Evolutionary conservation across 1,140 invertebrate species (phyloP).

Genomic region (Drosophila oshimai): DNA sequence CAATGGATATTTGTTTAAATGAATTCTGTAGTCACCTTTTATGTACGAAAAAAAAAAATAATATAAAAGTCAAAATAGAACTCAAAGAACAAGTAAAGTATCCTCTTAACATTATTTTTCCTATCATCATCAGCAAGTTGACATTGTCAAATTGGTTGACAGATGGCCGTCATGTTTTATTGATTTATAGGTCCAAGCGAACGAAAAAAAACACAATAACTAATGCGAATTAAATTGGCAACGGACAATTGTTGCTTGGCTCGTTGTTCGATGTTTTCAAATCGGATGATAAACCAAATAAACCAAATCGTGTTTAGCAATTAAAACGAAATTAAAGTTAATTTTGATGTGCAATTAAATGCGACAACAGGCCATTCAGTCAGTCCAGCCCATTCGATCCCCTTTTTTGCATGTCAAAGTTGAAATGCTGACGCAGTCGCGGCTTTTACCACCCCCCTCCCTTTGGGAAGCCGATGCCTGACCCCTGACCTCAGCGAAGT

Average conservation of each 20-base stretch:
- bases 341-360: conserved; percentile 75
- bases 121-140: no score
- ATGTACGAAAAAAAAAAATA: background rate
- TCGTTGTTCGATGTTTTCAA: background rate
- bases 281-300: conserved; percentile 15
- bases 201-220: background rate
- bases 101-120: background rate
- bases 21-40: no score
- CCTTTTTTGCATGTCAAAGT: conserved; percentile 20
- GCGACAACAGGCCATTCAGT: background rate
- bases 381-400: background rate
- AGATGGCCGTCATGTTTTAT: conserved; percentile 21
- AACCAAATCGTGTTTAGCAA: conserved; percentile 59
- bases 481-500: conserved; percentile 36
- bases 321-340: conserved; percentile 72
- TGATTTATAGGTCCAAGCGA: conserved; percentile 3
- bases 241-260: conserved; percentile 18
- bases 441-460: background rate
- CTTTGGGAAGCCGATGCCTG: conserved; percentile 5
- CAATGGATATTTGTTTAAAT: no score
- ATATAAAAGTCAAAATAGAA: no score
- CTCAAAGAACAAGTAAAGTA: no score
- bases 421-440: conserved; percentile 35
- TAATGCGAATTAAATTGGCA: conserved; percentile 20
- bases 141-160: conserved; percentile 6